Evolutionary conservation across 2,888 invertebrate genomes (phyloP), one percentile per base, ranked within the genome.

Genomic region (Trichogramma dendrolimi): DNA sequence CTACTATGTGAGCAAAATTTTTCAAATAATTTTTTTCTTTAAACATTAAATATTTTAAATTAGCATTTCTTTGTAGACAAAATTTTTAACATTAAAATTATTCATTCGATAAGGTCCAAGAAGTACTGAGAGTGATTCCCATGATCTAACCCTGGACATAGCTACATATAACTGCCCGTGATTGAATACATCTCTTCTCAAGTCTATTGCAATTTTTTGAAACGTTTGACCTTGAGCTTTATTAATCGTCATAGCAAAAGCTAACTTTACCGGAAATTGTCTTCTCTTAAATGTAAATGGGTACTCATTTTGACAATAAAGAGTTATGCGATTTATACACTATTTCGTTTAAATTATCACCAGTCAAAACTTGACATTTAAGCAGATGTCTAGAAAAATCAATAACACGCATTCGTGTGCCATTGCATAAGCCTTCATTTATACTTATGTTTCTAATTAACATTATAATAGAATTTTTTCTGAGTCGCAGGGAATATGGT

Each of bases 321-420:
- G 48, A 7, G 51, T 49, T 4, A 64, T 58, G 1, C 65, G 43
- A 43, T 43, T 43, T 6, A 43, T 6, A 43, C 6, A 43, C 8
- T n/a, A 43, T 65, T 55, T 65, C 51, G 14, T 61, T 65, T 5
- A 50, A 42, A 55, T 62, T 64, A 53, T 68, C 63, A 39, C 67
- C 63, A 0, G 60, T 62, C n/a, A 68, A 53, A 60, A 68, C 67
- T 62, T 67, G 52, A 58, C 67, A 68, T 56, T 53, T 44, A 2
- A 68, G 51, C 46, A 66, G 6, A 56, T 64, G 40, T 65, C 59
- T 10, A 44, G n/a, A 55, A 8, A 66, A 48, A 4, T 68, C 61
- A 27, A 67, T 48, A 11, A 68, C 48, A 47, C 65, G 52, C 44
- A 69, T 62, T 65, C 67, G 51, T 3, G 40, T 47, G 27, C 60